phyloP scores from a whole-genome alignment of 2,113 vertebrate species.

The Cebidichthys violaceus region DNA sequence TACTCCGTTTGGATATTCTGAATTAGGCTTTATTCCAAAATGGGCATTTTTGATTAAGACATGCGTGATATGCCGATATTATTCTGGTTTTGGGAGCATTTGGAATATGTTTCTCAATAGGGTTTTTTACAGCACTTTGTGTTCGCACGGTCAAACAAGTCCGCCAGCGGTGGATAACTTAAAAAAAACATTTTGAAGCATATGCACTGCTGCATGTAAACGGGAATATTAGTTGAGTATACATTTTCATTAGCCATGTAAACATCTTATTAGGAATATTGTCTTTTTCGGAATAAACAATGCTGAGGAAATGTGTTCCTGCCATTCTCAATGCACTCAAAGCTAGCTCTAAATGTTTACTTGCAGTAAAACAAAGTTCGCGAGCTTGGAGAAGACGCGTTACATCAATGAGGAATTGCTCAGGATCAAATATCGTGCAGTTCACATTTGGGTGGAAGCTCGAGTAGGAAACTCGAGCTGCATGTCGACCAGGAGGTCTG shows the following conservation, averaged over 20 bases:
- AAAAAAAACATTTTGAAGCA: too few species aligned
- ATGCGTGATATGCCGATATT: background rate
- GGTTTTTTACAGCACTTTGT: too few species aligned
- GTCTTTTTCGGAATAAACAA: background rate
- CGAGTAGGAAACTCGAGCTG: slow-evolving; percentile 35
- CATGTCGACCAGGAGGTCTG: slow-evolving; percentile 49
- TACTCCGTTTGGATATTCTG: too few species aligned
- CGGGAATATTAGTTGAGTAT: background rate
- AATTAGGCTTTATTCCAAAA: background rate
- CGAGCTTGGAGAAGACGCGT: rapidly evolving
- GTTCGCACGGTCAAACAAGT: too few species aligned
- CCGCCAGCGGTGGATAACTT: too few species aligned
- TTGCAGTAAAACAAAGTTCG: background rate
- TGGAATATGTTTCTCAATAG: too few species aligned
- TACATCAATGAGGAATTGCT: background rate
- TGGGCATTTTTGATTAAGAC: background rate
- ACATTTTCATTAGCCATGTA: background rate
- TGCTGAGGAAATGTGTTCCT: background rate
- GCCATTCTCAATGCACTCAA: background rate
- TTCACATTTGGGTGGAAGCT: slow-evolving; percentile 69
- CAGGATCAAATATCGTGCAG: rapidly evolving
- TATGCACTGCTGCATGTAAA: background rate
- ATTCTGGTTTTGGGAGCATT: background rate
- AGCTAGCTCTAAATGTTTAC: background rate
- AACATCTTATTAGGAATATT: background rate